Base-by-base conservation (phyloP, 2,797 vertebrate species). In the Pelobates cultripes region DNA sequence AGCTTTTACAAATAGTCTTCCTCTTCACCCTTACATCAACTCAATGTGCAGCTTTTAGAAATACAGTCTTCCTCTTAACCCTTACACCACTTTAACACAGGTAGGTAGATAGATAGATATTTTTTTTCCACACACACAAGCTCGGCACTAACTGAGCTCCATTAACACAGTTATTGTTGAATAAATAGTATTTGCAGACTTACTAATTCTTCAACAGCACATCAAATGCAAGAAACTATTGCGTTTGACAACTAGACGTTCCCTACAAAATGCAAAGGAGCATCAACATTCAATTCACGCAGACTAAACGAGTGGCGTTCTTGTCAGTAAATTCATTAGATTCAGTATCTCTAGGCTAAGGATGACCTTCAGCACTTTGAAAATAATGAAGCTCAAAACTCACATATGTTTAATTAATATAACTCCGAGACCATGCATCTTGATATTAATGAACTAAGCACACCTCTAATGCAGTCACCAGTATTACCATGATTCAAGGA, bases 151-250 rank as follows among this genome's bases (percentile, higher is more conserved):
- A 28, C 72, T 72, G 57, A 40, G 64, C 53, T 77, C 76, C 77
- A 82, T 77, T 77, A 82, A 82, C 77, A 81, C 71, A 81, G 77
- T 82, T 55, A 67, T 77, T 70, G 69, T 77, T 82, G 72, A 82
- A 77, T 82, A 69, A 77, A 73, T 67, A 66, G 68, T 63, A 64
- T 76, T 64, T 68, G 74, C 72, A 41, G 60, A 77, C 74, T 81
- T 75, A 82, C 70, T 70, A 53, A 64, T 82, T 82, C 73, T 77
- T 67, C 69, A 82, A 77, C 73, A 82, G 80, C 15, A 17, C 67
- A 41, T 67, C 47, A 67, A 63, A 53, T 47, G 47, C 61, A 43
- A 15, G 75, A 73, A n/a, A 61, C 42, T 53, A 77, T 74, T 7
- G 63, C 17, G 9, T 77, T 45, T 77, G 75, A 72, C 75, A 82